Evolutionary conservation across 2,113 vertebrate species (phyloP).

Genomic region (Scophthalmus maximus): DNA sequence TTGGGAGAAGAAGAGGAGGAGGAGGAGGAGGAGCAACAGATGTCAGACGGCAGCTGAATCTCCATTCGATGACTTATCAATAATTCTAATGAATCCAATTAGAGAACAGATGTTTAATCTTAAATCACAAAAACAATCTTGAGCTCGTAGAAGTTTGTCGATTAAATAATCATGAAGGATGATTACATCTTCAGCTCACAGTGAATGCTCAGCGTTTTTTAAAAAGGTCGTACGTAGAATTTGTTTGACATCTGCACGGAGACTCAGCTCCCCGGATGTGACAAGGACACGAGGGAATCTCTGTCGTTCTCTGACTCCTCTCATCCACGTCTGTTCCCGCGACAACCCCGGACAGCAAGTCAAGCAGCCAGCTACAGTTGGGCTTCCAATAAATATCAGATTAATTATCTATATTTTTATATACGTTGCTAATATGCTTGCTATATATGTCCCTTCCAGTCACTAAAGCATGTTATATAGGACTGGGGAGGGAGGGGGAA

Average conservation of each 20-base stretch:
- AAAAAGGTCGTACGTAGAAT: background rate
- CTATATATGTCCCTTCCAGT: conserved; percentile 42
- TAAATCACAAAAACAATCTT: too few species aligned
- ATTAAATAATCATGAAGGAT: background rate
- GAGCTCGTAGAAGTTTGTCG: too few species aligned
- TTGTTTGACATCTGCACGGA: background rate
- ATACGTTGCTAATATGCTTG: conserved; percentile 53
- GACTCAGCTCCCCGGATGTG: conserved; percentile 11
- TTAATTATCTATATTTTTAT: conserved; percentile 44
- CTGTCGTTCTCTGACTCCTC: conserved; percentile 21
- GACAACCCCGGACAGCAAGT: conserved; percentile 32
- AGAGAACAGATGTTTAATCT: too few species aligned
- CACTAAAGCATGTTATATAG: conserved; percentile 41
- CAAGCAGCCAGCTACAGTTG: conserved; percentile 48
- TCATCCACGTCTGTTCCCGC: conserved; percentile 8
- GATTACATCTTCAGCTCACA: too few species aligned
- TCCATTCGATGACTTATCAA: background rate
- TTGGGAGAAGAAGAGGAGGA: background rate
- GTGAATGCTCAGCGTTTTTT: background rate
- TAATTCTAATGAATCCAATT: too few species aligned
- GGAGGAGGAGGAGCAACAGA: background rate
- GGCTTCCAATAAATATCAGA: conserved; percentile 55
- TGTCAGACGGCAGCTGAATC: conserved; percentile 14
- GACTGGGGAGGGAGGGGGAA: conserved; percentile 35
- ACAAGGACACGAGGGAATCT: too few species aligned